These are phyloP conservation scores for Platynereis dumerilii DNA, from an alignment of 2,888 invertebrate genomes.

Conservation along the genomic window DNA sequence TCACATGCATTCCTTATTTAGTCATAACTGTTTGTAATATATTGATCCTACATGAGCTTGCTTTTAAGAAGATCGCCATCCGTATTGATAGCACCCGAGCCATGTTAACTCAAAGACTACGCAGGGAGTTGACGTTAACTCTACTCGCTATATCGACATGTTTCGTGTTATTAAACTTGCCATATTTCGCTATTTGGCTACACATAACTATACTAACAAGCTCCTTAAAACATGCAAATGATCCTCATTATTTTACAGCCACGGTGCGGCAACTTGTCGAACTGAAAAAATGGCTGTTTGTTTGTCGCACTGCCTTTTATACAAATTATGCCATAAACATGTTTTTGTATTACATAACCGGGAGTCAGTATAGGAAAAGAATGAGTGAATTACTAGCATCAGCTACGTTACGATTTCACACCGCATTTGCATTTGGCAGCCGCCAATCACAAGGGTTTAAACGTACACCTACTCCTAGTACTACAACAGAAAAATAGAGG, in stretches of 20 bases:
- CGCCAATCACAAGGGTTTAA: too few relatives aligned
- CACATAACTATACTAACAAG: too few relatives aligned
- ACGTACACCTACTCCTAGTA: too few relatives aligned
- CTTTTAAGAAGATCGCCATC: background rate
- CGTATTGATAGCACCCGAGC: constrained; percentile 13
- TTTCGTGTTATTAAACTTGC: constrained; percentile 53
- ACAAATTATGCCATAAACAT: constrained; percentile 58
- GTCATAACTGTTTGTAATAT: constrained; percentile 52
- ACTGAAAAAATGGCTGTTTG: constrained; percentile 30
- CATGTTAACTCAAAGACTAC: constrained; percentile 48
- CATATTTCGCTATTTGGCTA: constrained; percentile 53
- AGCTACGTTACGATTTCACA: too few relatives aligned
- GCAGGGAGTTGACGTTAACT: constrained; percentile 56
- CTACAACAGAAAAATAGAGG: too few relatives aligned
- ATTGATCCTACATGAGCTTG: constrained; percentile 46
- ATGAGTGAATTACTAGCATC: constrained; percentile 13
- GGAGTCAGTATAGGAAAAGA: constrained; percentile 48
- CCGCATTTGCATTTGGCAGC: too few relatives aligned
- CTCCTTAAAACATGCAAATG: too few relatives aligned
- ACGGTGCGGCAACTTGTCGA: constrained; percentile 2
- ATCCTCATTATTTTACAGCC: background rate
- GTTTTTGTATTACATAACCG: constrained; percentile 55
- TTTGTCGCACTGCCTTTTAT: constrained; percentile 52
- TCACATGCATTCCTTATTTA: constrained; percentile 55
- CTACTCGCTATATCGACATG: constrained; percentile 52